Evolutionary conservation across 2,888 invertebrate species (phyloP).

Genomic region (Julus scandinavius): DNA sequence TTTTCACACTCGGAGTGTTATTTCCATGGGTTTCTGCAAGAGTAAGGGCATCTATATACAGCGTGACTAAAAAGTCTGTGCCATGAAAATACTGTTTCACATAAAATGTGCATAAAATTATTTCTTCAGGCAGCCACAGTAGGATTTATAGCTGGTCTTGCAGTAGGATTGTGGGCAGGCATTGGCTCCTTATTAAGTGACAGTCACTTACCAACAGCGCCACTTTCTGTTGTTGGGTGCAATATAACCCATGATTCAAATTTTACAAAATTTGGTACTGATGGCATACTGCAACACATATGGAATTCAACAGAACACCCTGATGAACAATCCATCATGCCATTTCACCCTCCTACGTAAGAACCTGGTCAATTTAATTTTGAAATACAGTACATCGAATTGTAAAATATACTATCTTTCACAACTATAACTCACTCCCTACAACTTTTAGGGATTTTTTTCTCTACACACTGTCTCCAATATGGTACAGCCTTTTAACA

Average conservation of each 20-base stretch:
- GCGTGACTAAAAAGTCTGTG: no score
- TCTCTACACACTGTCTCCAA: slow-evolving; percentile 46
- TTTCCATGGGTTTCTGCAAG: slow-evolving; percentile 43
- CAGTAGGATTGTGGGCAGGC: slow-evolving; percentile 47
- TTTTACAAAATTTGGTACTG: background rate
- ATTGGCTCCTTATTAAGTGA: slow-evolving; percentile 41
- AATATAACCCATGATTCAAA: background rate
- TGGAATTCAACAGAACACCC: background rate
- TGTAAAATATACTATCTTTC: no score
- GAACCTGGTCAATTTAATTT: background rate
- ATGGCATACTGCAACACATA: background rate
- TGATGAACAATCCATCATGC: background rate
- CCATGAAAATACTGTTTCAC: background rate
- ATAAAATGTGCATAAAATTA: background rate
- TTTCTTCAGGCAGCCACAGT: background rate
- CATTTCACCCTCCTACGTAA: background rate
- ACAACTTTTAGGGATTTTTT: slow-evolving; percentile 25
- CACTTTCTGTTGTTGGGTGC: slow-evolving; percentile 48
- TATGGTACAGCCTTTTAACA: slow-evolving; percentile 36
- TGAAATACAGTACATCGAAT: no score
- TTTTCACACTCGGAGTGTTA: slow-evolving; percentile 50
- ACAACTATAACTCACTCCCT: no score
- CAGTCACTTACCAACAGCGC: slow-evolving; percentile 9
- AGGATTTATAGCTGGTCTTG: background rate
- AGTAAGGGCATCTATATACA: background rate